Conservation (phyloP, 2,797 vertebrate species). For the Tapera naevia region DNA sequence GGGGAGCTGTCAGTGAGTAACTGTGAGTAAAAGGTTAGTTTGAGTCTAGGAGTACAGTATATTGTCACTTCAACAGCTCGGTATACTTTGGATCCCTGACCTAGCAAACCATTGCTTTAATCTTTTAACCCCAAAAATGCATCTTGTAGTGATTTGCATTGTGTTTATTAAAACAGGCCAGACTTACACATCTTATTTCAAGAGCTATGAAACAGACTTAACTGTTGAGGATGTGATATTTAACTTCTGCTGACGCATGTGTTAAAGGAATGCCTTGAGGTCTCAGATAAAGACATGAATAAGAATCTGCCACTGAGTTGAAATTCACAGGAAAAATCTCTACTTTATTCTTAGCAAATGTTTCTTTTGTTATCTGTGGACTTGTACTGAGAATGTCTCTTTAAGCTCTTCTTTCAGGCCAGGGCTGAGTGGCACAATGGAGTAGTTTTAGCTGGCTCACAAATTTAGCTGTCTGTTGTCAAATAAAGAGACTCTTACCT, state of each 20-base stretch:
- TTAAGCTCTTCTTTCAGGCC: conserved; percentile 38
- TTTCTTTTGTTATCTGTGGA: conserved; percentile 20
- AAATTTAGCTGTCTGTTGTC: conserved; percentile 29
- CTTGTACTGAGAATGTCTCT: conserved; percentile 29
- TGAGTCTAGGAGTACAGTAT: background rate
- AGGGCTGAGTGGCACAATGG: background rate
- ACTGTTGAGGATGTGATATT: background rate
- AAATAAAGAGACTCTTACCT: conserved; percentile 58
- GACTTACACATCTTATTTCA: background rate
- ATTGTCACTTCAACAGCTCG: background rate
- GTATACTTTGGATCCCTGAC: background rate
- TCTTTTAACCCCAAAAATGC: background rate
- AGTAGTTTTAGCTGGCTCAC: conserved; percentile 50
- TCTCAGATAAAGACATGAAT: background rate
- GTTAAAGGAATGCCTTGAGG: background rate
- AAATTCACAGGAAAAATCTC: conserved; percentile 4
- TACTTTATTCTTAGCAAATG: background rate
- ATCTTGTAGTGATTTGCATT: background rate
- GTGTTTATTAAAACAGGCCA: background rate
- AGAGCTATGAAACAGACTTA: background rate
- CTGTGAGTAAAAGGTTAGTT: background rate
- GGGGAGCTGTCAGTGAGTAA: background rate
- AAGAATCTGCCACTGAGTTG: background rate
- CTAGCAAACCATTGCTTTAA: background rate
- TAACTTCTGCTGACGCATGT: background rate